These are phyloP conservation scores for Cosmia trapezina DNA, from an alignment of 2,888 invertebrate species.

Conservation along the genomic window DNA sequence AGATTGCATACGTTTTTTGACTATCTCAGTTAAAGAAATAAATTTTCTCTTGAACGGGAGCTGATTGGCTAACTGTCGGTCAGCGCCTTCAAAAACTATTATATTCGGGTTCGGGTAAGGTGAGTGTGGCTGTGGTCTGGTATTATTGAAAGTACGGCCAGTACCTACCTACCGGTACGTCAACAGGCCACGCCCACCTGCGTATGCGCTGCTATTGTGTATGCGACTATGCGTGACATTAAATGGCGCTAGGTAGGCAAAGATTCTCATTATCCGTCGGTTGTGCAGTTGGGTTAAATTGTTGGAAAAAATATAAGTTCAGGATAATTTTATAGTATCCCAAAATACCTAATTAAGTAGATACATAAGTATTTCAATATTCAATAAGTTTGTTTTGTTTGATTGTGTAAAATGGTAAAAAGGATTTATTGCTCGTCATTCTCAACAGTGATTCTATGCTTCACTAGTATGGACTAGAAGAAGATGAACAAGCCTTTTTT, in stretches of 20 bases:
- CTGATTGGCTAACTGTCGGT: not conserved
- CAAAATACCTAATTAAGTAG: too few relatives aligned
- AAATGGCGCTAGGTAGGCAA: not conserved
- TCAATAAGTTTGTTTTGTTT: not conserved
- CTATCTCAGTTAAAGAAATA: constrained; percentile 10
- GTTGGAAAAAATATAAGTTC: too few relatives aligned
- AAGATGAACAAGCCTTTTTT: not conserved
- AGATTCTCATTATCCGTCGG: not conserved
- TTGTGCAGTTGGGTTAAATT: not conserved
- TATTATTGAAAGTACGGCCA: too few relatives aligned
- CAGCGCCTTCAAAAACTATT: constrained; percentile 12
- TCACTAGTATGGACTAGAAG: not conserved
- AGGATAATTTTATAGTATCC: not conserved
- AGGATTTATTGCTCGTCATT: not conserved
- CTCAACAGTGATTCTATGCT: not conserved
- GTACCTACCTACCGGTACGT: too few relatives aligned
- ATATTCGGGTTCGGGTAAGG: not conserved
- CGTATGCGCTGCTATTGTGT: not conserved
- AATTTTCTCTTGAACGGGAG: constrained; percentile 30
- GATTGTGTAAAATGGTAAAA: not conserved
- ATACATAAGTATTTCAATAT: too few relatives aligned
- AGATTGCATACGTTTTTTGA: too few relatives aligned
- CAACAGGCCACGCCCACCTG: not conserved
- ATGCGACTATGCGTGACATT: too few relatives aligned
- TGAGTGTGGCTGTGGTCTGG: too few relatives aligned